These are phyloP conservation scores for Anarrhichthys ocellatus DNA, from an alignment of 2,113 vertebrate species.

Conservation along the genomic window DNA sequence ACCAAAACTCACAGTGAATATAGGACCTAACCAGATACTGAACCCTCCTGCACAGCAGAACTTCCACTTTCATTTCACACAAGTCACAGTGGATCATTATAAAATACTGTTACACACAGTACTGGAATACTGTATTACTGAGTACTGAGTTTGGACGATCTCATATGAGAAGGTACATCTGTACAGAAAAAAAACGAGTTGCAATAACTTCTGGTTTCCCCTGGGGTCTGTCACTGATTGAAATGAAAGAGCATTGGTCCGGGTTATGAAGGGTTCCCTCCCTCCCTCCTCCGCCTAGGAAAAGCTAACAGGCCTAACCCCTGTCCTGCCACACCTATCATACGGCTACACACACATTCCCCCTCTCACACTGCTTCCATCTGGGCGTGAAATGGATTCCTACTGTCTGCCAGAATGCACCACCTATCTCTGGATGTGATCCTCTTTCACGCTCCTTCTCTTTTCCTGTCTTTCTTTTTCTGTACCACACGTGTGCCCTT, in stretches of 20 bases:
- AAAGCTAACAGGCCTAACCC: conserved; percentile 78
- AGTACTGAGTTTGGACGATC: background rate
- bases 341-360: conserved; percentile 73
- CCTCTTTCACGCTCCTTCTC: conserved; percentile 53
- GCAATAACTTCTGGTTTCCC: conserved; percentile 52
- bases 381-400: conserved; percentile 82
- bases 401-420: conserved; percentile 79
- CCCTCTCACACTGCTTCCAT: conserved; percentile 79
- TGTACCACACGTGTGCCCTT: conserved; percentile 67
- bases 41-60: background rate
- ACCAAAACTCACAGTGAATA: background rate
- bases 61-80: background rate
- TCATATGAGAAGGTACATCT: background rate
- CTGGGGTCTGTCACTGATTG: conserved; percentile 60
- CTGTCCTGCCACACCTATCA: conserved; percentile 78
- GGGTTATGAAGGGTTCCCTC: conserved; percentile 62
- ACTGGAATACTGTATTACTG: background rate
- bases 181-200: conserved; percentile 15
- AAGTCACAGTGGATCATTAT: background rate
- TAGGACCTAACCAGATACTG: background rate
- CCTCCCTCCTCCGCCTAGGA: conserved; percentile 66
- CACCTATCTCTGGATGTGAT: conserved; percentile 77
- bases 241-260: conserved; percentile 54
- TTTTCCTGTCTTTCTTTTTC: conserved; percentile 40
- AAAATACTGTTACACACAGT: background rate